Evolutionary conservation across 2,113 vertebrate species (phyloP).

Genomic region (Zosterops japonicus): DNA sequence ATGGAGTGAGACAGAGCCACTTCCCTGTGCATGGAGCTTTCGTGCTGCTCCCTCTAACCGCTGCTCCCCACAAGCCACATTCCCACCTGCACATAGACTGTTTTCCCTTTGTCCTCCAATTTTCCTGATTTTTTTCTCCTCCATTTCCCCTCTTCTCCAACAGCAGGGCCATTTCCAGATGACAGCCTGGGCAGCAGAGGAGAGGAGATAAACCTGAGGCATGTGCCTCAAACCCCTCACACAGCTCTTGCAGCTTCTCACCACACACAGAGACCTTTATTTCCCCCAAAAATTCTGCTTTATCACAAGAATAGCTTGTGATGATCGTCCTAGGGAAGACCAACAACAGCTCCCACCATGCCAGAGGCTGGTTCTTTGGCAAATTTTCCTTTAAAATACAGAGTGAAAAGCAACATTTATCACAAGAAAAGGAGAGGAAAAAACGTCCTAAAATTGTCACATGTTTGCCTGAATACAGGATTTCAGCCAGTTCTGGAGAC

Average conservation of each 20-base stretch:
- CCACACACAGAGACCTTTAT: no score
- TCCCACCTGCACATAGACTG: fast-evolving
- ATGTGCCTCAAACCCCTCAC: not conserved
- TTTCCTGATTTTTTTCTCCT: not conserved
- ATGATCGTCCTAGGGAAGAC: not conserved
- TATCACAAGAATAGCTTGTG: not conserved
- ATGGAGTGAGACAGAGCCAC: not conserved
- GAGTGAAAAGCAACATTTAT: not conserved
- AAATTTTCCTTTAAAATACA: not conserved
- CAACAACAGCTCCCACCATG: not conserved
- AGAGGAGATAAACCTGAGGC: not conserved
- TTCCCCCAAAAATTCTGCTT: not conserved
- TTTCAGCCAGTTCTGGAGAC: not conserved
- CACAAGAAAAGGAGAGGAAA: not conserved
- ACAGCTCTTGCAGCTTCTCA: not conserved
- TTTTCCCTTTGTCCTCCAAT: not conserved
- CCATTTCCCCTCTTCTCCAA: not conserved
- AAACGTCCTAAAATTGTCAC: not conserved
- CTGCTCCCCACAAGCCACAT: not conserved
- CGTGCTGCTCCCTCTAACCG: not conserved
- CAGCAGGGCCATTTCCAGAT: not conserved
- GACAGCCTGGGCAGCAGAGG: not conserved
- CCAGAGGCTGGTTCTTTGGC: not conserved
- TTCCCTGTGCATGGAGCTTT: fast-evolving
- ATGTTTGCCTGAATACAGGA: fast-evolving